Evolutionary conservation across 2,113 vertebrate genomes (phyloP).

Genomic region (Nibea albiflora): DNA sequence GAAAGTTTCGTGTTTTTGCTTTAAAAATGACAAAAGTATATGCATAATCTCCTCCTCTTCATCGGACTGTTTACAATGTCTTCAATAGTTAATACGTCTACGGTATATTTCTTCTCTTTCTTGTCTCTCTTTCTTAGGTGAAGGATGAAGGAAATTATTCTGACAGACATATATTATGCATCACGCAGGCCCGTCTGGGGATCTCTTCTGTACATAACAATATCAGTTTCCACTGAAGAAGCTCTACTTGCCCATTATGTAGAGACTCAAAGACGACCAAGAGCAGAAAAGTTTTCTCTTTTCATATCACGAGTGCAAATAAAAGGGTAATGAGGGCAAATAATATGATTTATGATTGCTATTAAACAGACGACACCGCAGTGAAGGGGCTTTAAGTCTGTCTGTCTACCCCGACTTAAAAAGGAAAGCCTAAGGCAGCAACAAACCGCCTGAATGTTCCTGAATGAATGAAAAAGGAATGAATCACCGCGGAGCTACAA

Average conservation of each 20-base stretch:
- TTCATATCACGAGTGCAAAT: neutral
- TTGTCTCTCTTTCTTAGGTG: constrained; percentile 33
- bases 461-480: constrained; percentile 54
- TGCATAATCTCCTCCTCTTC: neutral
- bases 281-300: neutral
- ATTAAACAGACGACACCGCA: neutral
- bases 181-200: constrained; percentile 11
- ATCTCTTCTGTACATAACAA: constrained; percentile 4
- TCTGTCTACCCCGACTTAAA: constrained; percentile 3
- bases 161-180: constrained; percentile 51
- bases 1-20: neutral
- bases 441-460: constrained; percentile 22
- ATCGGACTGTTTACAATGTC: neutral
- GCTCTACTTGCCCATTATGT: constrained; percentile 2
- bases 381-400: neutral
- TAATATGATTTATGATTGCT: constrained; percentile 13
- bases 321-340: constrained; percentile 20
- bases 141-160: constrained; percentile 20
- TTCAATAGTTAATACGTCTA: neutral
- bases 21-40: neutral
- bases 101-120: neutral
- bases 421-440: constrained; percentile 22
- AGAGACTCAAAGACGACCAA: neutral
- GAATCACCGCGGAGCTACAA: constrained; percentile 21
- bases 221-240: constrained; percentile 2